A percentile compares a stretch with the other conserved stretches of the same genome.
Evolutionary conservation across 2,888 invertebrate species (phyloP).

Genomic region (Drosophila prostipennis): DNA sequence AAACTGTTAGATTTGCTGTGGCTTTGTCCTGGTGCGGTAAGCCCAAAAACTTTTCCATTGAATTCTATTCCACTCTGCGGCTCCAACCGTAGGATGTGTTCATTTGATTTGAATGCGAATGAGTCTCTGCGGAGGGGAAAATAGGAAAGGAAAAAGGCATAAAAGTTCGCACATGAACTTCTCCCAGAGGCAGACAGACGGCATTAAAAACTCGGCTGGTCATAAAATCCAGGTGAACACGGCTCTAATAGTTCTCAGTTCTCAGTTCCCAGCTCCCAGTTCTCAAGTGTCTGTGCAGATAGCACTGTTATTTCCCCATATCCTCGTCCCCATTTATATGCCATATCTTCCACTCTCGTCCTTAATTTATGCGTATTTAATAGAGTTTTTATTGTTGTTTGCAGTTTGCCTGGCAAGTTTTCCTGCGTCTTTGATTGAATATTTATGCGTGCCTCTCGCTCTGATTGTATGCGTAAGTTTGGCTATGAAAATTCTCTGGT

Average conservation of each 20-base stretch:
- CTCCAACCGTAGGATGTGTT: conserved; percentile 64
- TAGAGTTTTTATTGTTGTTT: conserved; percentile 77
- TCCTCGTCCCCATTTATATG: conserved; percentile 1
- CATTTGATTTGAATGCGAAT: conserved; percentile 73
- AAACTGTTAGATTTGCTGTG: conserved; percentile 53
- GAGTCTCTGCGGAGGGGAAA: conserved; percentile 40
- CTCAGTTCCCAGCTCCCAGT: conserved; percentile 32
- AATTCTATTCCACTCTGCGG: conserved; percentile 78
- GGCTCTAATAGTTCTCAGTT: conserved; percentile 33
- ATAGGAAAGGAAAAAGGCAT: conserved; percentile 55
- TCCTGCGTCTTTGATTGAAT: conserved; percentile 66
- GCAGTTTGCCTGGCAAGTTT: conserved; percentile 62
- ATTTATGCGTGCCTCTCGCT: conserved; percentile 55
- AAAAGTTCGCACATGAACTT: conserved; percentile 75
- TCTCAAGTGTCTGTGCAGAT: conserved; percentile 39
- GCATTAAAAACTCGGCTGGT: conserved; percentile 58
- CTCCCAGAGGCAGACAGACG: conserved; percentile 12
- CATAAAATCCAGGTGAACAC: conserved; percentile 56
- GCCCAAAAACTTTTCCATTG: conserved; percentile 69
- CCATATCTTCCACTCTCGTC: conserved; percentile 2
- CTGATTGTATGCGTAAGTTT: conserved; percentile 33
- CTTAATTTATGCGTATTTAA: conserved; percentile 79
- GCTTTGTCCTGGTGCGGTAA: conserved; percentile 59
- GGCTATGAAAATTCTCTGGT: conserved; percentile 33
- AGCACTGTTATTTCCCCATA: neutral